Conservation (phyloP, 2,113 vertebrate species). For the Perca flavescens region DNA sequence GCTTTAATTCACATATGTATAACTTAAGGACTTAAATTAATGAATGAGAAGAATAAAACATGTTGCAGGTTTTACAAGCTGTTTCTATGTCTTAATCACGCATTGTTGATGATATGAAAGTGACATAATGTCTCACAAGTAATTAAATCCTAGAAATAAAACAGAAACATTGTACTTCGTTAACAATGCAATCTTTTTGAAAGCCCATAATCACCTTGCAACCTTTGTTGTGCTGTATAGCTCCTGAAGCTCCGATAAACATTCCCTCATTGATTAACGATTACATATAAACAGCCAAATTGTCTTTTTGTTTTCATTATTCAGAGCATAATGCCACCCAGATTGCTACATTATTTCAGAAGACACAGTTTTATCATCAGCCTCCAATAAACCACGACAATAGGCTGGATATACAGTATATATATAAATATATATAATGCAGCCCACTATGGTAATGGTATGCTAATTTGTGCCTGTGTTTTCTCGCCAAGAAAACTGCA, state of each 20-base stretch:
- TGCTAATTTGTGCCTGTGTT: conserved; percentile 47
- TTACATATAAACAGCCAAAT: conserved; percentile 38
- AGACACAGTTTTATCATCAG: conserved; percentile 48
- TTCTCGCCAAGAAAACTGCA: conserved; percentile 24
- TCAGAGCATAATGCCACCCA: conserved; percentile 8
- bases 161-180: neutral
- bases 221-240: neutral
- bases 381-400: conserved; percentile 46
- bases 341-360: conserved; percentile 33
- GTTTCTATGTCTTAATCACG: neutral
- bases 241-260: conserved; percentile 11
- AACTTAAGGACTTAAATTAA: neutral
- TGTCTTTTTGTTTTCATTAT: conserved; percentile 41
- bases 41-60: neutral
- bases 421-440: conserved; percentile 23
- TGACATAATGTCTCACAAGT: neutral
- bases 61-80: neutral
- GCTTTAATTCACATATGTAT: neutral
- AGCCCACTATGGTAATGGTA: conserved; percentile 7
- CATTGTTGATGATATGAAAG: neutral
- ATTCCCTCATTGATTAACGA: conserved; percentile 39
- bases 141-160: neutral
- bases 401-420: neutral
- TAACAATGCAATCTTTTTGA: neutral
- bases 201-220: neutral